A percentile compares a stretch with the other conserved stretches of the same genome.
phyloP scores from a whole-genome alignment of 2,888 invertebrate species.

The Trilocha varians region DNA sequence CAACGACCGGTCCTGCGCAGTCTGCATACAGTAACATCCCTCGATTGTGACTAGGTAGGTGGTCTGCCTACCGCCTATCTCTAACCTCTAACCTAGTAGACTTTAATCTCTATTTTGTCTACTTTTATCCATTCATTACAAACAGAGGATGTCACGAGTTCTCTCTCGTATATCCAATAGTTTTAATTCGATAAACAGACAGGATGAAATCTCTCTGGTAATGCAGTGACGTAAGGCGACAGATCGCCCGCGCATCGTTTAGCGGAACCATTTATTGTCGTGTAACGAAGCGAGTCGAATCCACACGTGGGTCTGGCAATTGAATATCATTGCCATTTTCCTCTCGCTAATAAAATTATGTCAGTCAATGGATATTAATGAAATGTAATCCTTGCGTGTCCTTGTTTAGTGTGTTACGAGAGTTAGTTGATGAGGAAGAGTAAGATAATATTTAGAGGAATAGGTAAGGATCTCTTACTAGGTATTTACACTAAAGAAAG shows the following conservation, averaged over 20 bases:
- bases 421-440: background rate
- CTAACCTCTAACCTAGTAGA: too few relatives aligned
- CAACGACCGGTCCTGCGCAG: too few relatives aligned
- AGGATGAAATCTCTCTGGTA: slow-evolving; percentile 5
- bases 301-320: slow-evolving; percentile 64
- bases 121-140: too few relatives aligned
- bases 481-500: too few relatives aligned
- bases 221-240: slow-evolving; percentile 44
- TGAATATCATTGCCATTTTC: slow-evolving; percentile 70
- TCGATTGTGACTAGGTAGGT: too few relatives aligned
- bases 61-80: too few relatives aligned
- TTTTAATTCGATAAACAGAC: background rate
- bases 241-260: slow-evolving; percentile 66
- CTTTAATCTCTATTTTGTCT: too few relatives aligned
- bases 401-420: background rate
- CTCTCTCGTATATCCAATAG: background rate
- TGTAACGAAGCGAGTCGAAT: slow-evolving; percentile 32
- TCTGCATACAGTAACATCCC: too few relatives aligned
- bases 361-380: slow-evolving; percentile 11
- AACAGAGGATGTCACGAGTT: slow-evolving; percentile 2
- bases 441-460: background rate
- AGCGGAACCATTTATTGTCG: slow-evolving; percentile 57
- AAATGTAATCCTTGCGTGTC: slow-evolving; percentile 7
- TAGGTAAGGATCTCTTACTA: too few relatives aligned
- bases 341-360: slow-evolving; percentile 38